Base-by-base conservation (phyloP, 2,113 vertebrate genomes). In the Apteryx mantelli region DNA sequence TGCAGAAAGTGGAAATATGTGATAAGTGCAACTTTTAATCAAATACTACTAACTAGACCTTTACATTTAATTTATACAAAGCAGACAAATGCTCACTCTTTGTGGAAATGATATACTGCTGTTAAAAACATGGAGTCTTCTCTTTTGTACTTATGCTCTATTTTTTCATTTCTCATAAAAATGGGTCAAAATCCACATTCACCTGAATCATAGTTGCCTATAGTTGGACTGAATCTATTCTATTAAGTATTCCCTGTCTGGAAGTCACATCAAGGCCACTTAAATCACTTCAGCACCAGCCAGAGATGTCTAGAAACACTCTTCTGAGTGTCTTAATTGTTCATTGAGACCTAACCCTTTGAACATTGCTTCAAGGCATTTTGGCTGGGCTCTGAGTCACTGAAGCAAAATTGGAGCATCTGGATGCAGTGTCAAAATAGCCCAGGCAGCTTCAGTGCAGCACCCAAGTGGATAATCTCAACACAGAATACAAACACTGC, bases 371-470 rank as follows among this genome's bases (percentile, higher is more conserved):
- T 42, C 79, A 89, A 97, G 95, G 86, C 91, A 82, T 95, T 95
- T 94, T 93, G 88, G 82, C 83, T 96, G 63, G 77, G 78, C 91
- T 97, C 82, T 92, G 94, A 97, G 82, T 96, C 95, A 97, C 88
- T 97, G 96, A 97, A 97, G 97, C 97, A 97, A 97, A 97, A 97
- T 84, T 65, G 48, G 94, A 98, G 92, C 97, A 97, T 97, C 97
- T 98, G 97, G 95, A 91, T 89, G 76, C 86, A 89, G 82, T 97
- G 94, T 96, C 91, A 95, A 52, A 98, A 95, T 91, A 98, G 75
- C 93, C 89, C 80, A 95, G 75, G 79, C 88, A 82, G 88, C 89
- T 95, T 97, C 93, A 91, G 3, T 78, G 91, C 55, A 76, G 80
- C 74, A 86, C 96, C 91, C 93, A 64, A 84, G 93, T 95, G 96